A percentile compares a stretch with the other conserved stretches of the same genome.
phyloP scores from a whole-genome alignment of 2,113 vertebrate genomes.

The Ondatra zibethicus region DNA sequence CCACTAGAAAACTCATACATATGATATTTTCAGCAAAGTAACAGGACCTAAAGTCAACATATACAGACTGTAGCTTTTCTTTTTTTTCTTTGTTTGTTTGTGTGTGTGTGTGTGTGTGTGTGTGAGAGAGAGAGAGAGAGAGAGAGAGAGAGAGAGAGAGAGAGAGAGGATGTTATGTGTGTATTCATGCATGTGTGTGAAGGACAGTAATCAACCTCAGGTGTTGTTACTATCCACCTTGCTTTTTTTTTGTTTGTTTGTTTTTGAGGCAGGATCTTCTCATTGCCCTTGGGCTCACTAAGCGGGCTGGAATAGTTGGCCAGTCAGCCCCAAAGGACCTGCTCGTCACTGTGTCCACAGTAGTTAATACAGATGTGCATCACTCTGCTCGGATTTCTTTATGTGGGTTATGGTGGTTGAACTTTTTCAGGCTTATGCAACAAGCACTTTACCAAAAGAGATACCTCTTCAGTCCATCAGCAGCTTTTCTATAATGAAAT shows the following conservation, averaged over 20 bases:
- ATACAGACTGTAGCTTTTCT: not conserved
- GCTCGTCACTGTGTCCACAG: not conserved
- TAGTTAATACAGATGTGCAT: not conserved
- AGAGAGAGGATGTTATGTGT: not conserved
- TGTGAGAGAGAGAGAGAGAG: too few species aligned
- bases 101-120: not conserved
- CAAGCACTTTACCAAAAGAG: not conserved
- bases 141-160: too few species aligned
- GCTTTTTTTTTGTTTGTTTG: not conserved
- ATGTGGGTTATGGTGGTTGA: not conserved
- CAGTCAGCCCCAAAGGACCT: not conserved
- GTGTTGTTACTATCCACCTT: not conserved
- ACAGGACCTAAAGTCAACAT: not conserved
- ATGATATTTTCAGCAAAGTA: constrained; percentile 15
- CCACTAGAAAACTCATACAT: not conserved
- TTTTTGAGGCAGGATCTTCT: not conserved
- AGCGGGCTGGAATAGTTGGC: not conserved
- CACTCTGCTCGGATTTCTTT: not conserved
- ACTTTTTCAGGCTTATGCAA: not conserved
- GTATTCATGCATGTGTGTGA: not conserved
- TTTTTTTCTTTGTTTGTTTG: not conserved
- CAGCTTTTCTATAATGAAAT: not conserved
- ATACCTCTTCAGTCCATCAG: not conserved
- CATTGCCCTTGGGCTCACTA: not conserved
- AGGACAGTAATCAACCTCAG: not conserved